Conservation (phyloP, 2,113 vertebrate species). For the Callithrix jacchus region DNA sequence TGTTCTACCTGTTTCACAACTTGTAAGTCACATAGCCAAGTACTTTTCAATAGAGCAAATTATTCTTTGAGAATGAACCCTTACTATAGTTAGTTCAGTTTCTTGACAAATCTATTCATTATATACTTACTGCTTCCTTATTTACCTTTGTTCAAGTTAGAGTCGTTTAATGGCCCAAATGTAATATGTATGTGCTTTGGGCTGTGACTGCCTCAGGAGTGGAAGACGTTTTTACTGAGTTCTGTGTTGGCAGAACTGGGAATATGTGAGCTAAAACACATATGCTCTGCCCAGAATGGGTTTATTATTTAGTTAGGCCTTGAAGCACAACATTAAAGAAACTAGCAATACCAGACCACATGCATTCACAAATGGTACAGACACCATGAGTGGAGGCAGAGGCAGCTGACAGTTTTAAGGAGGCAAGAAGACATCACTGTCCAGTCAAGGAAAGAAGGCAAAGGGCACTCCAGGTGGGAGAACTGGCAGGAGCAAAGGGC, state of each 20-base stretch:
- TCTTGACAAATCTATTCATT: background rate
- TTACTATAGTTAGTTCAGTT: background rate
- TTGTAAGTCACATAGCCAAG: background rate
- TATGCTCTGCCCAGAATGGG: background rate
- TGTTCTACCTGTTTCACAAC: background rate
- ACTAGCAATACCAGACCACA: background rate
- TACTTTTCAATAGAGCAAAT: slow-evolving; percentile 7
- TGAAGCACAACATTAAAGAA: background rate
- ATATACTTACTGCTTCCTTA: background rate
- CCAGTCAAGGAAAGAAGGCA: background rate
- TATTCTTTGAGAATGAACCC: background rate
- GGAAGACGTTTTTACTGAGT: background rate
- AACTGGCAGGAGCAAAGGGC: background rate
- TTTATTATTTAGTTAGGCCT: background rate
- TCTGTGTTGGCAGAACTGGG: background rate
- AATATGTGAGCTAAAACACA: background rate
- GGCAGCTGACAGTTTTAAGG: background rate
- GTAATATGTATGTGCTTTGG: background rate
- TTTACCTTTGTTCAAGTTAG: slow-evolving; percentile 15
- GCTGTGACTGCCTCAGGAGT: background rate
- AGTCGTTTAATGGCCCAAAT: background rate
- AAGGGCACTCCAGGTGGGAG: background rate
- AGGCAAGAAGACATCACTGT: background rate
- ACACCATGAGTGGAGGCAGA: no score
- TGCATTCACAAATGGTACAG: background rate